A percentile compares a stretch with the other conserved stretches of the same genome.
These are phyloP conservation scores for Halyomorpha halys DNA, from an alignment of 1,140 invertebrate species.

Conservation along the genomic window DNA sequence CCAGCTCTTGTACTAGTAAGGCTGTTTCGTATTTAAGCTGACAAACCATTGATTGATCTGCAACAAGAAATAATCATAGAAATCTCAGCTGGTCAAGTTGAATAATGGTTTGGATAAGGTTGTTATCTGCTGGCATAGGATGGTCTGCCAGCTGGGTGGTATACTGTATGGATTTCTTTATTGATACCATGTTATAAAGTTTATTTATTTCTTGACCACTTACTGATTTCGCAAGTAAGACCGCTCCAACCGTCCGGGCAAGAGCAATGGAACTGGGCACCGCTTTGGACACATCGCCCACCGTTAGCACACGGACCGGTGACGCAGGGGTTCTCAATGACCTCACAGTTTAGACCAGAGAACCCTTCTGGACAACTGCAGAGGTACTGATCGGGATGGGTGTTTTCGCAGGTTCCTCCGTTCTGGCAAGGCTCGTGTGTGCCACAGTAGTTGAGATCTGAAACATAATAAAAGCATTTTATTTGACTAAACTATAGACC, in stretches of 20 bases:
- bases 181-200: no score
- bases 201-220: background rate
- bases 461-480: conserved; percentile 27
- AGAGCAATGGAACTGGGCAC: conserved; percentile 55
- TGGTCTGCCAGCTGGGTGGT: no score
- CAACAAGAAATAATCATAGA: no score
- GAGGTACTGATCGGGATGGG: conserved; percentile 79
- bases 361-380: conserved; percentile 87
- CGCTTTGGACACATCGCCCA: conserved; percentile 54
- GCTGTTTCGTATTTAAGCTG: no score
- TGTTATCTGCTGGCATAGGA: no score
- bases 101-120: no score
- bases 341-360: conserved; percentile 82
- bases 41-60: no score
- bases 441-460: conserved; percentile 95
- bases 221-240: conserved; percentile 58
- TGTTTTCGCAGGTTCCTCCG: conserved; percentile 91
- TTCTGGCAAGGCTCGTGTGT: conserved; percentile 93
- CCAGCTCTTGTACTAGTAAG: no score
- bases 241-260: conserved; percentile 80
- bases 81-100: no score
- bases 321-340: conserved; percentile 82
- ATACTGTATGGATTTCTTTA: no score
- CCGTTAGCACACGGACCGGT: conserved; percentile 79
- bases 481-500: no score